Conservation (phyloP, 2,888 invertebrate genomes). For the Phlogophora meticulosa region DNA sequence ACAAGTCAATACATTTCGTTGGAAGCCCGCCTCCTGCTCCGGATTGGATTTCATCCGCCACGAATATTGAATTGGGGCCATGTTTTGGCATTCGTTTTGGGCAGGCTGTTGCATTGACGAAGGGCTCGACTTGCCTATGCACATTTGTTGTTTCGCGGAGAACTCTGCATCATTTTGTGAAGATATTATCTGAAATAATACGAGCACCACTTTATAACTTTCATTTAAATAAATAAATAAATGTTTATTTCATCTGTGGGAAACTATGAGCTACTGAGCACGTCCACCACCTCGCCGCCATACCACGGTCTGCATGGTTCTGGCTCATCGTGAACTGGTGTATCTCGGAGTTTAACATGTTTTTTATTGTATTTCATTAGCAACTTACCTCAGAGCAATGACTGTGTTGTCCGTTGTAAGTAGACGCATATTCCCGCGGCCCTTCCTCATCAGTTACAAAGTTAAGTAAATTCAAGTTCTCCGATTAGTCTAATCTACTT, state of each 20-base stretch:
- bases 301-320: too few relatives aligned
- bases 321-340: too few relatives aligned
- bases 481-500: too few relatives aligned
- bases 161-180: not conserved
- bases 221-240: too few relatives aligned
- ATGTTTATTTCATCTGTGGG: too few relatives aligned
- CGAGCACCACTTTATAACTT: not conserved
- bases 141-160: too few relatives aligned
- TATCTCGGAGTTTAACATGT: too few relatives aligned
- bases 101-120: not conserved
- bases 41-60: not conserved
- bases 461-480: too few relatives aligned
- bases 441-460: too few relatives aligned
- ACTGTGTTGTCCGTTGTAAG: not conserved
- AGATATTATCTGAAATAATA: not conserved
- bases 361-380: slow-evolving; percentile 1
- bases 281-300: too few relatives aligned
- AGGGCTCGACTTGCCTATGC: not conserved
- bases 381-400: slow-evolving; percentile 7
- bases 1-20: not conserved
- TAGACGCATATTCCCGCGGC: not conserved
- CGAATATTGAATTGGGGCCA: not conserved
- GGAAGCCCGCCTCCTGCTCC: not conserved
- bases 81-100: not conserved
- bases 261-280: too few relatives aligned